Evolutionary conservation across 1,140 invertebrate species (phyloP).

Genomic region (Coptotermes formosanus): DNA sequence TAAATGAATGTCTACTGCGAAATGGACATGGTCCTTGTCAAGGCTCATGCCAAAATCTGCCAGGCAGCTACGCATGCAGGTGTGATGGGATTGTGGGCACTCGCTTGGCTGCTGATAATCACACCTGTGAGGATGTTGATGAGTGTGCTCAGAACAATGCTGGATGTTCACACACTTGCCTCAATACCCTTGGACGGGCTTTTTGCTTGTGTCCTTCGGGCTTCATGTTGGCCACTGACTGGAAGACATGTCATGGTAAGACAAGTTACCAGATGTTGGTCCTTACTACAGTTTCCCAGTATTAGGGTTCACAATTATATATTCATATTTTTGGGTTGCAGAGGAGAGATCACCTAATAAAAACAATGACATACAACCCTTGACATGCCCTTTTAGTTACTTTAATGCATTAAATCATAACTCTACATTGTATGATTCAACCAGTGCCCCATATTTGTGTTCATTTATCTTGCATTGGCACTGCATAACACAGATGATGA

Average conservation of each 20-base stretch:
- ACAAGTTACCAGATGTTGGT: neutral
- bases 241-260: constrained; percentile 58
- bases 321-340: too few relatives aligned
- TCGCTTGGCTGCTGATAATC: constrained; percentile 57
- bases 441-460: too few relatives aligned
- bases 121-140: constrained; percentile 58
- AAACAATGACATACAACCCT: too few relatives aligned
- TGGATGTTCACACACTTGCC: constrained; percentile 51
- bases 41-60: constrained; percentile 62
- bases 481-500: too few relatives aligned
- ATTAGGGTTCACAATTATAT: too few relatives aligned
- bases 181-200: constrained; percentile 70
- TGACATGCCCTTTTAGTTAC: too few relatives aligned
- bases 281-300: too few relatives aligned
- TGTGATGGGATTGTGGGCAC: constrained; percentile 59
- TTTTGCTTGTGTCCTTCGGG: constrained; percentile 67
- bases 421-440: too few relatives aligned
- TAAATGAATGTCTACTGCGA: constrained; percentile 60
- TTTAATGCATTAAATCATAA: too few relatives aligned
- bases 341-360: too few relatives aligned
- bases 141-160: constrained; percentile 54
- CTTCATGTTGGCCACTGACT: constrained; percentile 56
- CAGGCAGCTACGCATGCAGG: constrained; percentile 60
- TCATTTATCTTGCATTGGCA: too few relatives aligned
- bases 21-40: constrained; percentile 69